These are phyloP conservation scores for Esox lucius DNA, from an alignment of 2,797 vertebrate species.

Conservation along the genomic window DNA sequence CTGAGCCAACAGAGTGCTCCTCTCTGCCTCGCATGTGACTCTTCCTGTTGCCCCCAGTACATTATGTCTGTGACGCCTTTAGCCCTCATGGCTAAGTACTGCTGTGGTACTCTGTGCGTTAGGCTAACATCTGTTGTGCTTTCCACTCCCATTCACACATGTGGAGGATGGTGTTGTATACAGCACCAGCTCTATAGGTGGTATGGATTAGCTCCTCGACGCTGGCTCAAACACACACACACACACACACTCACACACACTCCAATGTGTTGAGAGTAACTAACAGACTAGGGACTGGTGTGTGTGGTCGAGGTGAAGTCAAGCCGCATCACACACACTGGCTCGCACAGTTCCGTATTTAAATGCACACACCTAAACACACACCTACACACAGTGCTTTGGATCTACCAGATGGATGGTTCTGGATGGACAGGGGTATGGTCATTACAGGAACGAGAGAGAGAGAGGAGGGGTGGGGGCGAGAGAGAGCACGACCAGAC, in stretches of 20 bases:
- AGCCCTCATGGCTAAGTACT: not conserved
- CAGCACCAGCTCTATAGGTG: constrained; percentile 39
- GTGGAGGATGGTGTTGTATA: constrained; percentile 36
- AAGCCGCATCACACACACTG: not conserved
- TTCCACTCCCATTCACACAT: constrained; percentile 56
- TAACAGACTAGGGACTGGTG: constrained; percentile 42
- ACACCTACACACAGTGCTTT: constrained; percentile 25
- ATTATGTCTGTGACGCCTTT: too few species aligned
- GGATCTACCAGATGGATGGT: constrained; percentile 72
- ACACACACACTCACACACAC: constrained; percentile 4
- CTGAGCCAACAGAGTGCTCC: too few species aligned
- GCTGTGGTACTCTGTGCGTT: not conserved
- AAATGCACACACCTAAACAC: constrained; percentile 15
- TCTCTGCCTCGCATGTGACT: not conserved
- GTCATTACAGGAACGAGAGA: constrained; percentile 59
- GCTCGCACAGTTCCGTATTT: constrained; percentile 6
- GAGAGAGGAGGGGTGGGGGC: constrained; percentile 11
- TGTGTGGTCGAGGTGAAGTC: constrained; percentile 53
- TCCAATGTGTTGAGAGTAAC: constrained; percentile 50
- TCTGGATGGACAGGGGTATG: constrained; percentile 69
- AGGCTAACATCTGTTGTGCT: constrained; percentile 56
- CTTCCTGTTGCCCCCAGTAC: too few species aligned
- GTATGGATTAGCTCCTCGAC: constrained; percentile 57
- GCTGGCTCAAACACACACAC: constrained; percentile 45
- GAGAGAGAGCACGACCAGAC: not conserved